Evolutionary conservation across 2,113 vertebrate genomes (phyloP).

Genomic region (Atherinomorus stipes): DNA sequence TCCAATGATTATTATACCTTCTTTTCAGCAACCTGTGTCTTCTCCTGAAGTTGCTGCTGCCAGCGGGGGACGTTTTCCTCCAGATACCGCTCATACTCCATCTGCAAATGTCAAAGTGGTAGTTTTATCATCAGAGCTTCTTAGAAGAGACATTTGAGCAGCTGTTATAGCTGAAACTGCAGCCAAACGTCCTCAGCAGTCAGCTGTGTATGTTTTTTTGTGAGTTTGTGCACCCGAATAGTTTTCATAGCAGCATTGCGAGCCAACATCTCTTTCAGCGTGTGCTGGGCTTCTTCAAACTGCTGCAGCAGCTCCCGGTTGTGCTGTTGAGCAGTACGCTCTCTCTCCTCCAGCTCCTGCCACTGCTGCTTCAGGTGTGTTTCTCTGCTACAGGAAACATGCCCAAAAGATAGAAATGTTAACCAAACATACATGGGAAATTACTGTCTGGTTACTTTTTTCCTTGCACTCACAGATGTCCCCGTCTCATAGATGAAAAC

Average conservation of each 20-base stretch:
- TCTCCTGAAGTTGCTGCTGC: conserved; percentile 70
- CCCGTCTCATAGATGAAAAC: conserved; percentile 29
- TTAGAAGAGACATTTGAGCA: neutral
- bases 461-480: conserved; percentile 54
- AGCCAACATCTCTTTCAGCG: conserved; percentile 72
- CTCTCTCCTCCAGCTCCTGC: conserved; percentile 75
- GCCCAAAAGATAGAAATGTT: neutral
- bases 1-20: conserved; percentile 45
- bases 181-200: neutral
- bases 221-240: conserved; percentile 66
- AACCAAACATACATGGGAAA: neutral
- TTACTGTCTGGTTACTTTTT: neutral
- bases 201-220: neutral
- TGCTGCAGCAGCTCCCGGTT: conserved; percentile 80
- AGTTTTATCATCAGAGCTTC: neutral
- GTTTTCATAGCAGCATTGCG: conserved; percentile 76
- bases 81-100: conserved; percentile 77
- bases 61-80: conserved; percentile 65
- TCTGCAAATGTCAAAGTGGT: conserved; percentile 58
- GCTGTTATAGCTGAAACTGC: no score
- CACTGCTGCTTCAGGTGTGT: conserved; percentile 66
- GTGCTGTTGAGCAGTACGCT: conserved; percentile 63
- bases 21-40: conserved; percentile 53
- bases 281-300: conserved; percentile 79
- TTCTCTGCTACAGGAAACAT: conserved; percentile 41